Percentiles rank a stretch among this genome's conserved stretches.
Conservation (phyloP, 1,140 invertebrate genomes). For the Listronotus bonariensis region DNA sequence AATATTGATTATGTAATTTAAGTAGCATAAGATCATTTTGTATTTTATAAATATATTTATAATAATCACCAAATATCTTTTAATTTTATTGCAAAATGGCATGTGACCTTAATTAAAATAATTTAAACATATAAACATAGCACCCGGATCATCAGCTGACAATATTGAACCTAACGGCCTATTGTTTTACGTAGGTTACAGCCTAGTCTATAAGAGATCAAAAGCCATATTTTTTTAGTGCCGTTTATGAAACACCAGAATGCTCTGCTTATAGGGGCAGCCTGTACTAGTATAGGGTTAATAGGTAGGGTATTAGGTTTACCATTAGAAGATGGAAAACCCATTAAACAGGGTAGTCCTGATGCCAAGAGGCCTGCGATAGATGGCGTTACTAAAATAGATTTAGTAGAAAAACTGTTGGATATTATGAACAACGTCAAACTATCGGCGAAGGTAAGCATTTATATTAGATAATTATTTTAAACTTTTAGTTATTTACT, state of each 20-base stretch:
- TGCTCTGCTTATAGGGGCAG: slow-evolving; percentile 63
- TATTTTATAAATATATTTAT: too few species aligned
- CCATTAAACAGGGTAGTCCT: slow-evolving; percentile 44
- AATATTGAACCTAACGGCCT: too few species aligned
- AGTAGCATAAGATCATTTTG: too few species aligned
- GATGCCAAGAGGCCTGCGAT: slow-evolving; percentile 52
- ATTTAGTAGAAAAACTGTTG: slow-evolving; percentile 64
- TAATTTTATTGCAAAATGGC: too few species aligned
- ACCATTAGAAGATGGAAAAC: slow-evolving; percentile 60
- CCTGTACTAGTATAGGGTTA: slow-evolving; percentile 69
- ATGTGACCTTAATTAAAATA: too few species aligned
- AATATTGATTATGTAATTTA: too few species aligned
- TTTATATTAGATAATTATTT: neutral
- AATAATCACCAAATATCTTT: too few species aligned
- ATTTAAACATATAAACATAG: too few species aligned
- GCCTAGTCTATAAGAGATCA: too few species aligned
- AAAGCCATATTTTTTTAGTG: slow-evolving; percentile 52
- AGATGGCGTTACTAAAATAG: slow-evolving; percentile 62
- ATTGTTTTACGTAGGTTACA: too few species aligned
- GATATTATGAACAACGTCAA: slow-evolving; percentile 67
- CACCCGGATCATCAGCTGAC: too few species aligned
- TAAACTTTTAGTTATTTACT: neutral
- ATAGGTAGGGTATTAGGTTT: slow-evolving; percentile 69
- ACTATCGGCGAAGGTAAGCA: slow-evolving; percentile 61
- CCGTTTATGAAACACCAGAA: slow-evolving; percentile 64